phyloP scores from a whole-genome alignment of 2,113 vertebrate species.

The Lepus americanus region DNA sequence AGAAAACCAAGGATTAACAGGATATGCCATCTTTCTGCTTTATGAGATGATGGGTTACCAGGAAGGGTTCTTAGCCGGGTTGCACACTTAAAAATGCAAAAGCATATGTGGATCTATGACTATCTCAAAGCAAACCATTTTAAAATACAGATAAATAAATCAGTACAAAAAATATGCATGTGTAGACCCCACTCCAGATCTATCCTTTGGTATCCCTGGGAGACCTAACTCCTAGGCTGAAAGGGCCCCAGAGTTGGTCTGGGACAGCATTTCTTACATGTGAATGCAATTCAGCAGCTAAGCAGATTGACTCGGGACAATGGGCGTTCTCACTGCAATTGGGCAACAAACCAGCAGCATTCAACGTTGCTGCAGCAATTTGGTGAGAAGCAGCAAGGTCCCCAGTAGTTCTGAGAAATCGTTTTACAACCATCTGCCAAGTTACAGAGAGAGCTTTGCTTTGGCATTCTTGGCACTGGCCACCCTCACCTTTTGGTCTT shows the following conservation, averaged over 20 bases:
- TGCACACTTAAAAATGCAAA: constrained; percentile 27
- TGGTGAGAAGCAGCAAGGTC: constrained; percentile 1
- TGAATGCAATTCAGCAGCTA: not conserved
- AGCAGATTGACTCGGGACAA: not conserved
- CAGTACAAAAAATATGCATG: not conserved
- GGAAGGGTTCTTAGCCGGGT: constrained; percentile 15
- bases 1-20: constrained; percentile 50
- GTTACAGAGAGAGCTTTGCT: not conserved
- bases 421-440: constrained; percentile 18
- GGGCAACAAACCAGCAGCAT: not conserved
- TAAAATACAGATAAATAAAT: not conserved
- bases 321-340: not conserved
- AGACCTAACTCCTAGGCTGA: not conserved
- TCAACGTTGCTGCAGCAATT: not conserved
- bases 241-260: not conserved
- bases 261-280: not conserved
- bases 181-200: not conserved
- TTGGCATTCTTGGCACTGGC: constrained; percentile 3
- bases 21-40: constrained; percentile 6
- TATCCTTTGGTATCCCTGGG: not conserved
- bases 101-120: not conserved
- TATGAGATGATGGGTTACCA: not conserved
- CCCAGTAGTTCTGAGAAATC: not conserved
- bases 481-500: constrained; percentile 89
- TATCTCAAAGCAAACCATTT: constrained; percentile 41